phyloP scores from a whole-genome alignment of 2,888 invertebrate species.

The Nysson spinosus region DNA sequence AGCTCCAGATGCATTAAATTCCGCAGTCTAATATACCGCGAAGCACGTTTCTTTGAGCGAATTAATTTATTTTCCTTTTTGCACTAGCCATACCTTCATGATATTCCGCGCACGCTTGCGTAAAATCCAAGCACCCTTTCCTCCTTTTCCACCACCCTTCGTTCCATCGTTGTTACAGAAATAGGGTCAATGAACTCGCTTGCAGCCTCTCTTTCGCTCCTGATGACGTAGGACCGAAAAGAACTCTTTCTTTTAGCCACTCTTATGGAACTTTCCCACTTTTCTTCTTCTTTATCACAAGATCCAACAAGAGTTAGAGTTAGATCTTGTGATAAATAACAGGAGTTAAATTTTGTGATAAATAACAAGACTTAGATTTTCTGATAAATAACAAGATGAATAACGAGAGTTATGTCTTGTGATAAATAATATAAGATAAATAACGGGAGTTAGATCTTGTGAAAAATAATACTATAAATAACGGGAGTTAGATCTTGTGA shows the following conservation, averaged over 20 bases:
- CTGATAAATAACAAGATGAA: no score
- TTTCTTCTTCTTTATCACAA: not conserved
- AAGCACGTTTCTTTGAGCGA: constrained; percentile 50
- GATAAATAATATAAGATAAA: no score
- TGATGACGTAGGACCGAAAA: constrained; percentile 14
- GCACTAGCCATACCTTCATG: constrained; percentile 20
- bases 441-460: no score
- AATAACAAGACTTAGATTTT: no score
- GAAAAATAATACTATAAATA: no score
- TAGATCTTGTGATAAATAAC: not conserved
- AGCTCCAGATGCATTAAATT: constrained; percentile 23
- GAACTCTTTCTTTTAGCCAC: not conserved
- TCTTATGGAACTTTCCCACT: constrained; percentile 5
- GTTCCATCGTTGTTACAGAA: constrained; percentile 29
- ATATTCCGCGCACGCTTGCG: constrained; percentile 46
- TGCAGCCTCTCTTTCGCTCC: not conserved
- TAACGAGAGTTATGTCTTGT: no score
- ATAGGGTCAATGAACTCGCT: constrained; percentile 36
- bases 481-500: no score
- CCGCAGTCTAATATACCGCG: constrained; percentile 44
- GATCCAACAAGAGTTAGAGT: not conserved
- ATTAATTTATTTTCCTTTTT: constrained; percentile 52
- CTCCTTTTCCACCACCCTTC: constrained; percentile 2
- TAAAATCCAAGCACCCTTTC: constrained; percentile 33
- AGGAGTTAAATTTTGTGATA: not conserved